Evolutionary conservation across 1,140 invertebrate genomes (phyloP), one percentile per base, ranked within the genome.

Genomic region (Zaprionus africanus): DNA sequence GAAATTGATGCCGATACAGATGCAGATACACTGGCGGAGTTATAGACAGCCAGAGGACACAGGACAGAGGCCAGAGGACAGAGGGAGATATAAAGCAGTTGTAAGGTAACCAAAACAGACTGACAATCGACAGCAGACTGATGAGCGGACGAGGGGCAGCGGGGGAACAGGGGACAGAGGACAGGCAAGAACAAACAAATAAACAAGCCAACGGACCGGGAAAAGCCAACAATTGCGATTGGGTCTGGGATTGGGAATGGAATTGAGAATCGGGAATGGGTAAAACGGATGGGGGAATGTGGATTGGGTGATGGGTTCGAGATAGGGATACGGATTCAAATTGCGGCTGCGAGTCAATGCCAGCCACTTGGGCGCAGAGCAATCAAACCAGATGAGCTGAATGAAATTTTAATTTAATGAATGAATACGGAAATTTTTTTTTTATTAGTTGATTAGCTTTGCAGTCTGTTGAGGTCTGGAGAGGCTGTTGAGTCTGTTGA

Each of bases 361-460:
- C 62, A 81, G 84, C 77, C 84, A 90, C 84, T 90, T 84, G 73
- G 84, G 84, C 85, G 62, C 84, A 84, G 70, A 66, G 84, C 84
- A 88, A 88, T 88, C 84, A 90, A 88, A 84, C 56, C 81, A 84
- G 84, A 84, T 90, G 81, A 88, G 84, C 84, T 71, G 85, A 82
- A 88, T 88, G 84, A 88, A 88, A 88, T 90, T 88, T 88, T 88
- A 88, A 88, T 88, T 88, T 88, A 88, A 88, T 88, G 84, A 88
- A 90, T 88, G 85, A 90, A 90, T 84, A 78, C 85, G 75, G 60
- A 84, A 74, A 5, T 43, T 43, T n/a, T 73, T 73, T 75, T 79
- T 84, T 79, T 88, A 84, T 88, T 90, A 88, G 84, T 88, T 88
- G 85, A 88, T 88, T 90, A 88, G 84, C 69, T 67, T 13, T 36